Evolutionary conservation across 1,140 invertebrate species (phyloP).

Genomic region (Reticulitermes speratus): DNA sequence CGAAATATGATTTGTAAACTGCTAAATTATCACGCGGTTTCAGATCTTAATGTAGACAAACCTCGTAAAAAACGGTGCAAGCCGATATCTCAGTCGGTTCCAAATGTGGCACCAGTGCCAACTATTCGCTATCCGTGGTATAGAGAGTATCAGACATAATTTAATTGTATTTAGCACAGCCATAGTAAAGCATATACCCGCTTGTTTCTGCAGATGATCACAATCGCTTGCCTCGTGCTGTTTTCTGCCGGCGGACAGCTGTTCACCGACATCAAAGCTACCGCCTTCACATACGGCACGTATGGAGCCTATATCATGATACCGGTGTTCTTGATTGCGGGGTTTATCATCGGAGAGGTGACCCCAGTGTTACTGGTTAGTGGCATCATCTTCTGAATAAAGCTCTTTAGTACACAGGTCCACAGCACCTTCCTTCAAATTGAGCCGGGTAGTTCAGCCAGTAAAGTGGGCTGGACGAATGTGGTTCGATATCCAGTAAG

Average conservation of each 20-base stretch:
- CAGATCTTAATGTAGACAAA: too few relatives aligned
- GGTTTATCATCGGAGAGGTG: constrained; percentile 21
- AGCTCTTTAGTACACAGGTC: neutral
- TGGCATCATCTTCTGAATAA: neutral
- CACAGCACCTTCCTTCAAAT: neutral
- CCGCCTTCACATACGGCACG: constrained; percentile 4
- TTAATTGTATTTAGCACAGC: too few relatives aligned
- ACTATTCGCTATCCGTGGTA: too few relatives aligned
- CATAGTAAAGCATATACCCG: too few relatives aligned
- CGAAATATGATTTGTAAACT: too few relatives aligned
- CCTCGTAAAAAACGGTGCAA: too few relatives aligned
- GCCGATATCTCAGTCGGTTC: too few relatives aligned
- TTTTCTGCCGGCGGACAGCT: constrained; percentile 12
- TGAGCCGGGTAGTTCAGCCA: neutral
- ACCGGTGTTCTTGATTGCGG: neutral
- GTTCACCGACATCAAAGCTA: too few relatives aligned
- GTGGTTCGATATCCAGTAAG: neutral
- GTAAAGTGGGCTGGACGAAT: neutral
- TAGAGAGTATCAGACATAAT: too few relatives aligned
- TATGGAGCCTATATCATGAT: constrained; percentile 8
- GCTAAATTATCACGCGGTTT: too few relatives aligned
- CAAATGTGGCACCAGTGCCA: too few relatives aligned
- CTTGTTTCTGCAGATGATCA: neutral
- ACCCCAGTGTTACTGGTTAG: constrained; percentile 7
- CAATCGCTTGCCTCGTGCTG: neutral